Percentiles rank a stretch among this genome's conserved stretches.
phyloP scores from a whole-genome alignment of 2,797 vertebrate genomes.

The Coendou prehensilis region DNA sequence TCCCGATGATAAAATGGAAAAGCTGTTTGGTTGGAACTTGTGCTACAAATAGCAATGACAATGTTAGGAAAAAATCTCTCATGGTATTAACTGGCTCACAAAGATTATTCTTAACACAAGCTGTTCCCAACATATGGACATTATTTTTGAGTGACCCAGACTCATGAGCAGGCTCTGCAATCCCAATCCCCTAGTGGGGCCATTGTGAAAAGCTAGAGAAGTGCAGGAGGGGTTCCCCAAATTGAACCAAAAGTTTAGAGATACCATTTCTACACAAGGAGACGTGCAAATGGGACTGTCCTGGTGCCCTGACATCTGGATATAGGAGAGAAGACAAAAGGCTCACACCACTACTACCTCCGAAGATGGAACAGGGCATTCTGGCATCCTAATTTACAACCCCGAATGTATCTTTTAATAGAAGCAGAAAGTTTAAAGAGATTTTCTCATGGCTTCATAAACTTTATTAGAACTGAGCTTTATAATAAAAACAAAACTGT shows the following conservation, averaged over 20 bases:
- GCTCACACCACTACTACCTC: neutral
- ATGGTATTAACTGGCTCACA: slow-evolving; percentile 60
- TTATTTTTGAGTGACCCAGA: slow-evolving; percentile 61
- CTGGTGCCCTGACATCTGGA: neutral
- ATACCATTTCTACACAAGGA: neutral
- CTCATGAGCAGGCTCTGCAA: neutral
- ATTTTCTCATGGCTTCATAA: slow-evolving; percentile 17
- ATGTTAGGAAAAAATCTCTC: slow-evolving; percentile 75
- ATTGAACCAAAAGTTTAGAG: too few relatives aligned
- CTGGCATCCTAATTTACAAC: neutral
- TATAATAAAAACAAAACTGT: neutral
- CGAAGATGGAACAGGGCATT: neutral
- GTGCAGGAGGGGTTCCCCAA: neutral
- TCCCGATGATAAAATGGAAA: slow-evolving; percentile 67
- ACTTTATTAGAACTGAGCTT: slow-evolving; percentile 45
- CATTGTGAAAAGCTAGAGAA: neutral
- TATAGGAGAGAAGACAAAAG: neutral
- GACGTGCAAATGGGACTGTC: neutral
- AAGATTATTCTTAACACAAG: slow-evolving; percentile 71
- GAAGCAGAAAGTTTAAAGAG: slow-evolving; percentile 42
- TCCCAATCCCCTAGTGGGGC: neutral
- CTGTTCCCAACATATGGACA: slow-evolving; percentile 61
- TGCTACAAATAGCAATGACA: slow-evolving; percentile 76
- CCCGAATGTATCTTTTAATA: neutral
- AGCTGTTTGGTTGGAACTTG: slow-evolving; percentile 73